These are phyloP conservation scores for Paraplagusia blochii DNA, from an alignment of 2,113 vertebrate genomes.

Conservation along the genomic window DNA sequence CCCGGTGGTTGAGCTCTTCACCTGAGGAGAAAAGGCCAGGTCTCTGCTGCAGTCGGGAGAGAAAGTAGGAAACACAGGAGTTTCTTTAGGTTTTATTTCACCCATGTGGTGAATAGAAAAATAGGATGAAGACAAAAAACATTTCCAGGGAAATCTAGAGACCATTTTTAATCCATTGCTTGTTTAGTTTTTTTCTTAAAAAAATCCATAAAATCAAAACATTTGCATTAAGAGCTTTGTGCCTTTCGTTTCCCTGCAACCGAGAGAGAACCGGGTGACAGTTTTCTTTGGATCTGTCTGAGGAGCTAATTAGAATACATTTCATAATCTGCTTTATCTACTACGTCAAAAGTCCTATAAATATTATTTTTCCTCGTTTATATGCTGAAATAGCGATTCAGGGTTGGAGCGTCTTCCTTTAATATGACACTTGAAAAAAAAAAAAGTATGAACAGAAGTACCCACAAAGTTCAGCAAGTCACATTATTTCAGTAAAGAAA, in stretches of 20 bases:
- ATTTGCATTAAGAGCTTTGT: constrained; percentile 82
- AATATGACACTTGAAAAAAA: constrained; percentile 77
- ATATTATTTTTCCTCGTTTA: constrained; percentile 83
- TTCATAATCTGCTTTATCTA: constrained; percentile 76
- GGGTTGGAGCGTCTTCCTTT: constrained; percentile 67
- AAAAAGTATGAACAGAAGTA: constrained; percentile 76
- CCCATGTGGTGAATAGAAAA: constrained; percentile 79
- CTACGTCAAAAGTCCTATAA: constrained; percentile 80
- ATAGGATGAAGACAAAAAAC: constrained; percentile 80
- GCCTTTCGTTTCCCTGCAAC: constrained; percentile 79
- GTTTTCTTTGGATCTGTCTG: constrained; percentile 79
- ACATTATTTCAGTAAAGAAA: constrained; percentile 77
- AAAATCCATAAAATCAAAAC: constrained; percentile 69
- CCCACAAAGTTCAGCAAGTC: constrained; percentile 81
- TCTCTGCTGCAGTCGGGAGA: constrained; percentile 17
- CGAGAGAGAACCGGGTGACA: constrained; percentile 75
- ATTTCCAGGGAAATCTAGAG: constrained; percentile 79
- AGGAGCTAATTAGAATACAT: constrained; percentile 78
- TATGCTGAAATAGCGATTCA: constrained; percentile 83
- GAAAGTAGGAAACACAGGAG: constrained; percentile 26
- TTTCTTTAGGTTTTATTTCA: constrained; percentile 79
- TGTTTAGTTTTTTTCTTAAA: constrained; percentile 50
- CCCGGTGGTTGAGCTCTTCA: constrained; percentile 38
- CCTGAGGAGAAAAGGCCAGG: constrained; percentile 35
- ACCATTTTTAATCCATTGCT: constrained; percentile 77